Evolutionary conservation across 2,888 invertebrate genomes (phyloP).

Genomic region (Ecdyonurus torrentis): DNA sequence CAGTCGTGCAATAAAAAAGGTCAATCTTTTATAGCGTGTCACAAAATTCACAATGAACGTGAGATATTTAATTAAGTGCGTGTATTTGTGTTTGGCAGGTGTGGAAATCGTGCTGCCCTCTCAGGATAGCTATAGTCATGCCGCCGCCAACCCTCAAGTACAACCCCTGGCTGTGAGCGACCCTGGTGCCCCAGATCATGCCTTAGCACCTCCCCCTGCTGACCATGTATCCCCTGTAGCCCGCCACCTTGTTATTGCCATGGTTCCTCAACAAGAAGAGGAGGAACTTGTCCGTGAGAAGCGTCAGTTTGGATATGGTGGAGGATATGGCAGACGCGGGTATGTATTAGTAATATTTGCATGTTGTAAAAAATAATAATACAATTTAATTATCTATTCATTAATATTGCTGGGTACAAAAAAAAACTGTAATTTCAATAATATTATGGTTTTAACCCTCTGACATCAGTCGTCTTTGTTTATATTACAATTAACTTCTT

Average conservation of each 20-base stretch:
- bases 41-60: no score
- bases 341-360: background rate
- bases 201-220: background rate
- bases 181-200: background rate
- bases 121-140: background rate
- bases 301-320: background rate
- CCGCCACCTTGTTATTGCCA: background rate
- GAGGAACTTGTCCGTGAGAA: background rate
- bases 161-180: background rate
- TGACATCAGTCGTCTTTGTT: no score
- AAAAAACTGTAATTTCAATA: no score
- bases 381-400: no score
- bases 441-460: no score
- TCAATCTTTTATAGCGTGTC: no score
- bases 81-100: background rate
- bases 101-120: background rate
- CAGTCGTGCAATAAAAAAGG: no score
- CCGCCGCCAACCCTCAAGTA: background rate
- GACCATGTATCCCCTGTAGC: background rate
- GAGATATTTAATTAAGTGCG: no score
- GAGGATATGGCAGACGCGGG: constrained; percentile 1
- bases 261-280: background rate
- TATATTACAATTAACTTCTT: no score
- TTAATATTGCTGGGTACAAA: no score
- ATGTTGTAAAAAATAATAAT: no score